phyloP scores from a whole-genome alignment of 2,113 vertebrate genomes.

The Melanostigma gelatinosum region DNA sequence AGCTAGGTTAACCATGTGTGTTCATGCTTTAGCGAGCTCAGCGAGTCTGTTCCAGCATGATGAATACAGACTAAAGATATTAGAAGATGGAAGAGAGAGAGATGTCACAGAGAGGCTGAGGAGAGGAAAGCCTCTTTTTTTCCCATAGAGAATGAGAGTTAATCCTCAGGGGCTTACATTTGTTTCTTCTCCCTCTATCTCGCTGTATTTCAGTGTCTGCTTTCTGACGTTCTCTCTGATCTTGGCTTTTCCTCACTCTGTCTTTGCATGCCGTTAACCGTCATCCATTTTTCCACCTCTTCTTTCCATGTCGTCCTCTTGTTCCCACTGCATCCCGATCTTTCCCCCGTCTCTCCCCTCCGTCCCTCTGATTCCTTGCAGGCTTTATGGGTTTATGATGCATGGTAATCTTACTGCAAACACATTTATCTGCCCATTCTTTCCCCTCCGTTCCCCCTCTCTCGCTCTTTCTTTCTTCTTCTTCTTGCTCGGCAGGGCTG shows the following conservation, averaged over 20 bases:
- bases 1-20: slow-evolving; percentile 60
- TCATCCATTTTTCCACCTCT: slow-evolving; percentile 40
- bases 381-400: slow-evolving; percentile 70
- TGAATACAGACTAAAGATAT: slow-evolving; percentile 69
- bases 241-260: slow-evolving; percentile 5
- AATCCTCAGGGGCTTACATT: slow-evolving; percentile 83
- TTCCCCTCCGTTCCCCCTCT: neutral
- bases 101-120: slow-evolving; percentile 75
- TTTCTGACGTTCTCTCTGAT: slow-evolving; percentile 57
- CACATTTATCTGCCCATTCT: slow-evolving; percentile 61
- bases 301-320: slow-evolving; percentile 8
- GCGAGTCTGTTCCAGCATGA: slow-evolving; percentile 54
- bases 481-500: slow-evolving; percentile 18
- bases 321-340: slow-evolving; percentile 32
- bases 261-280: slow-evolving; percentile 9
- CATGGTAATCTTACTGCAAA: slow-evolving; percentile 74
- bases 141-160: slow-evolving; percentile 80
- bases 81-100: slow-evolving; percentile 68
- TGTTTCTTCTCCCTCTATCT: slow-evolving; percentile 71
- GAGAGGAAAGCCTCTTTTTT: slow-evolving; percentile 79
- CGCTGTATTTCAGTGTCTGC: slow-evolving; percentile 62
- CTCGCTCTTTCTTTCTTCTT: neutral
- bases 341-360: slow-evolving; percentile 1
- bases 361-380: slow-evolving; percentile 32
- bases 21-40: slow-evolving; percentile 53